phyloP scores from a whole-genome alignment of 2,113 vertebrate genomes.

The Callipepla californica region DNA sequence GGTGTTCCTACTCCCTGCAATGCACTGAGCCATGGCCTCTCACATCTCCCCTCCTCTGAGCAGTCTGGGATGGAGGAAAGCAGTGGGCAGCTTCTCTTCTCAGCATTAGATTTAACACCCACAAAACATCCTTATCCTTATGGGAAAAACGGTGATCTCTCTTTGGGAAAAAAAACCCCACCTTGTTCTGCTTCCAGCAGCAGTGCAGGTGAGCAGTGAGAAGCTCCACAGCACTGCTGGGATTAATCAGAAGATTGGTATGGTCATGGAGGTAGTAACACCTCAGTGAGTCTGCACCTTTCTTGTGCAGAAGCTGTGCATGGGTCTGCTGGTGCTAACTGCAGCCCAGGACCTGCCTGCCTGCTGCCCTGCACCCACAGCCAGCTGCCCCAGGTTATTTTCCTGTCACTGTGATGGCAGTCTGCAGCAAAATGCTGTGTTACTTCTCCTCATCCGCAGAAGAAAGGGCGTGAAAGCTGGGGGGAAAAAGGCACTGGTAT shows the following conservation, averaged over 20 bases:
- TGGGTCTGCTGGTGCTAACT: not conserved
- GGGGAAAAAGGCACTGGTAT: accelerated
- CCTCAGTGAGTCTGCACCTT: not conserved
- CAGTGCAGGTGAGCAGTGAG: no score
- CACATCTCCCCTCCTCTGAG: not conserved
- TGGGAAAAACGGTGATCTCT: no score
- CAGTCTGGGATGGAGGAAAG: no score
- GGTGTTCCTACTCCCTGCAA: not conserved
- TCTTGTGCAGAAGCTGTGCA: accelerated
- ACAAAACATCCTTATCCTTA: no score
- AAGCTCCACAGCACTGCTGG: not conserved
- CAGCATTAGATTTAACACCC: no score
- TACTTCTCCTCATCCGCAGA: not conserved
- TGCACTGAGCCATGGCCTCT: not conserved
- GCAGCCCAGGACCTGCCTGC: not conserved
- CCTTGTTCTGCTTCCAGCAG: no score
- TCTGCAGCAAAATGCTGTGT: accelerated
- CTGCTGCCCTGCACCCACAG: not conserved
- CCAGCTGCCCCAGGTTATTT: not conserved
- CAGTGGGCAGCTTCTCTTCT: no score
- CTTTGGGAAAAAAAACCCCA: no score
- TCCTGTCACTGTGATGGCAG: accelerated
- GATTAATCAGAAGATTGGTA: conserved; percentile 68
- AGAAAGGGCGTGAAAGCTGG: not conserved
- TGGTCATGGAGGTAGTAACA: not conserved